Conservation (phyloP, 1,140 invertebrate species). For the Trachymyrmex cornetzi region DNA sequence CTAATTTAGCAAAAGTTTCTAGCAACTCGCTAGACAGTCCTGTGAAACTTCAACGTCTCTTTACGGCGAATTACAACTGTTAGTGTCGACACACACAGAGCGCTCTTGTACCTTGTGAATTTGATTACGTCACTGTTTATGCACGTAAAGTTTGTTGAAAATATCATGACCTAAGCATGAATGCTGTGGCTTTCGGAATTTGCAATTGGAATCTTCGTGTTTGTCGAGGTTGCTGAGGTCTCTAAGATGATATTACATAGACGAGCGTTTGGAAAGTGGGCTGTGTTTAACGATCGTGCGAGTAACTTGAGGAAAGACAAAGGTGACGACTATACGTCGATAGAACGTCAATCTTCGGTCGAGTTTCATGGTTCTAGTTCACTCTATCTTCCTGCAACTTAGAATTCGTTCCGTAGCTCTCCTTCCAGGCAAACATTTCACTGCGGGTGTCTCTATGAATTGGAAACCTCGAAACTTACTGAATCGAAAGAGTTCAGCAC, state of each 20-base stretch:
- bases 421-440: conserved; percentile 45
- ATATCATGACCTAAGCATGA: neutral
- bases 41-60: conserved; percentile 13
- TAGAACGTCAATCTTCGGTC: conserved; percentile 37
- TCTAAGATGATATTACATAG: neutral
- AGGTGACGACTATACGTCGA: conserved; percentile 16
- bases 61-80: neutral
- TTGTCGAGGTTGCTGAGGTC: neutral
- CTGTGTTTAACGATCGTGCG: neutral
- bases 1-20: conserved; percentile 20
- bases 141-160: conserved; percentile 14
- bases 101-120: neutral
- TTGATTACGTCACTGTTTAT: conserved; percentile 14
- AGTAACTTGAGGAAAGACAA: conserved; percentile 39
- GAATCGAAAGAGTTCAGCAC: neutral
- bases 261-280: conserved; percentile 12
- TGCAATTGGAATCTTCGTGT: neutral
- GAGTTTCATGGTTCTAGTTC: conserved; percentile 26
- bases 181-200: neutral
- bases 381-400: conserved; percentile 21
- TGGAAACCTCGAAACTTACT: conserved; percentile 51
- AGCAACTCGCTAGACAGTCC: neutral
- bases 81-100: neutral
- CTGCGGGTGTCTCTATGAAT: neutral
- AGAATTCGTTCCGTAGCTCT: conserved; percentile 24